These are phyloP conservation scores for Samia ricini DNA, from an alignment of 1,140 invertebrate genomes.

Conservation along the genomic window DNA sequence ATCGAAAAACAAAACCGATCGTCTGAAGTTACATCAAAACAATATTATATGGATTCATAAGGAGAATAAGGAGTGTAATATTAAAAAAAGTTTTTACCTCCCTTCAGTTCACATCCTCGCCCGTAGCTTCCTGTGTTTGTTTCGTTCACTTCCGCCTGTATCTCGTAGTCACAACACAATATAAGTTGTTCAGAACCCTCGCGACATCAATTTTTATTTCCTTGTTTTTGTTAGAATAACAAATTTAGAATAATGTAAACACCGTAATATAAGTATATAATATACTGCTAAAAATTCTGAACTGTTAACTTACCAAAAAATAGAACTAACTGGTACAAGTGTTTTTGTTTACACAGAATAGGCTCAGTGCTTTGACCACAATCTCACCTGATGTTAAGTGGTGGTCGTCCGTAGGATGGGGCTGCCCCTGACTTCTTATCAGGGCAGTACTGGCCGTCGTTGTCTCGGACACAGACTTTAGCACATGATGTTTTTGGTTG, in stretches of 20 bases:
- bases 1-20: not conserved
- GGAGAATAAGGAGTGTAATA: not conserved
- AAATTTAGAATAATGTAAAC: not conserved
- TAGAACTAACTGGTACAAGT: too few relatives aligned
- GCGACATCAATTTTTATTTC: not conserved
- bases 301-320: too few relatives aligned
- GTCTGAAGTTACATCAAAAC: not conserved
- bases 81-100: slow-evolving; percentile 3
- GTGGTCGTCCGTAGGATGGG: too few relatives aligned
- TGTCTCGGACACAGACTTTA: too few relatives aligned
- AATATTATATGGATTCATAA: not conserved
- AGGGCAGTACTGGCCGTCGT: too few relatives aligned
- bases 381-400: too few relatives aligned
- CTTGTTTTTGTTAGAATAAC: not conserved
- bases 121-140: slow-evolving; percentile 26
- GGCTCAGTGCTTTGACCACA: too few relatives aligned
- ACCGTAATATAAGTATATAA: too few relatives aligned
- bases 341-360: too few relatives aligned
- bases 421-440: too few relatives aligned
- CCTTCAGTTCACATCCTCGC: slow-evolving; percentile 8
- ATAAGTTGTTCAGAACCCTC: slow-evolving; percentile 4
- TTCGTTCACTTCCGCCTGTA: slow-evolving; percentile 25
- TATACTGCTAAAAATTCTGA: too few relatives aligned
- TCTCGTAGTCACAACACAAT: not conserved
- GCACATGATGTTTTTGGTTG: too few relatives aligned